A percentile compares a stretch with the other conserved stretches of the same genome.
Conservation (phyloP, 2,113 vertebrate species). For the Neodon shergylaensis region DNA sequence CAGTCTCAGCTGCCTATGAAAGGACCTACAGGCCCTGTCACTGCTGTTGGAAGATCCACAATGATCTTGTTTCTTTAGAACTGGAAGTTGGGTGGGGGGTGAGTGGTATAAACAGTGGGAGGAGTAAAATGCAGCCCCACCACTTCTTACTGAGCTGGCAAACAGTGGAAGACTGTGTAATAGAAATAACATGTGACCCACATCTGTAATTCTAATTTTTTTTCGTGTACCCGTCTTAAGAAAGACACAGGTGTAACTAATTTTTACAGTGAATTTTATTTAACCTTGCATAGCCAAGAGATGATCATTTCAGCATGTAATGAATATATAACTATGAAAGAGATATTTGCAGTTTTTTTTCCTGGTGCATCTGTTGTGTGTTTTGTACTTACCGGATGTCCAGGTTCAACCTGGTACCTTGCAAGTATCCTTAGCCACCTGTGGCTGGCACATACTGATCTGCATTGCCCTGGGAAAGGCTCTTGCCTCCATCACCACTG, state of each 20-base stretch:
- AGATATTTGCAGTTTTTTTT: neutral
- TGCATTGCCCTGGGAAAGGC: neutral
- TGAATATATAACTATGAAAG: neutral
- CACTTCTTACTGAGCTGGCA: neutral
- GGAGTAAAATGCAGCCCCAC: too few species aligned
- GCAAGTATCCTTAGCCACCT: too few species aligned
- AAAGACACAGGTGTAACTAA: constrained; percentile 1
- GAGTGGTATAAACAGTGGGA: neutral
- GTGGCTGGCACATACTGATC: rapidly evolving
- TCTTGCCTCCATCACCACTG: neutral
- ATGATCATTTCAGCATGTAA: constrained; percentile 3
- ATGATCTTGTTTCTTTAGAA: neutral
- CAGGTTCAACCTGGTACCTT: neutral
- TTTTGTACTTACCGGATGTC: neutral
- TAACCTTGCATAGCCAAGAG: neutral
- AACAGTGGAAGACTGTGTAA: neutral
- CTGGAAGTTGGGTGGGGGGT: neutral
- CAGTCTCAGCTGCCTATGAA: neutral
- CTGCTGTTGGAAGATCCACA: neutral
- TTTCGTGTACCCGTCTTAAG: neutral
- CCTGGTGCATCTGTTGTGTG: neutral
- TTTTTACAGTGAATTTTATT: constrained; percentile 8
- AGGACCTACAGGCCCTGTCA: neutral
- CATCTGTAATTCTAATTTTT: neutral
- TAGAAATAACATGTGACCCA: neutral